Percentiles rank a stretch among this genome's conserved stretches.
phyloP scores from a whole-genome alignment of 2,888 invertebrate species.

The Drosophila limbata region DNA sequence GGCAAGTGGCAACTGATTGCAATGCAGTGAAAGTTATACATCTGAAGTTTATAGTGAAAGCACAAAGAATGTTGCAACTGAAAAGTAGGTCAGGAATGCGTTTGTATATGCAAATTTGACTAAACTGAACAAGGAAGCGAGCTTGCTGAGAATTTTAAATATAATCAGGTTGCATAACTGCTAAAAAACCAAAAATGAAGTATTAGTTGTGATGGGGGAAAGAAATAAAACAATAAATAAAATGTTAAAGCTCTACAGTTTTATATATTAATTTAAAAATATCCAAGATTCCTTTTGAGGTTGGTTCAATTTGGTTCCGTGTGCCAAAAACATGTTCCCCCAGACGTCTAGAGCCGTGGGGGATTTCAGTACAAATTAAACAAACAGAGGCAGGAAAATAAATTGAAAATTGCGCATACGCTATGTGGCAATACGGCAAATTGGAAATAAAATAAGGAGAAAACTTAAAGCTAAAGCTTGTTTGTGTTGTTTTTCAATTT shows the following conservation, averaged over 20 bases:
- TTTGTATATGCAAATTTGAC: background rate
- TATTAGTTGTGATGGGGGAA: background rate
- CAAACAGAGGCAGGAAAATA: constrained; percentile 22
- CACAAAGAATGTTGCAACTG: background rate
- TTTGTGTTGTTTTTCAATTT: constrained; percentile 69
- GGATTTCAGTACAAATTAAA: constrained; percentile 41
- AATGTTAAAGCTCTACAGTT: no score
- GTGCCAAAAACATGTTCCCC: constrained; percentile 12
- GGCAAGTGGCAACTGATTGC: constrained; percentile 18
- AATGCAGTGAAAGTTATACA: constrained; percentile 24
- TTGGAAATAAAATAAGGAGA: background rate
- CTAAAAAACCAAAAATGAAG: background rate
- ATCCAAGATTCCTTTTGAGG: constrained; percentile 8
- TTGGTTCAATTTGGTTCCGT: constrained; percentile 5
- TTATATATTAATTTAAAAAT: constrained; percentile 5
- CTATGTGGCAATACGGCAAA: constrained; percentile 9
- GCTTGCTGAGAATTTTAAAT: background rate
- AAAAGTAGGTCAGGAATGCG: background rate
- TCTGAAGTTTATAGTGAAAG: constrained; percentile 4
- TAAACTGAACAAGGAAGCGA: background rate
- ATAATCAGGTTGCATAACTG: background rate
- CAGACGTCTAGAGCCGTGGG: constrained; percentile 63
- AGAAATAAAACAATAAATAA: background rate
- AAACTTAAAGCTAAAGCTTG: constrained; percentile 48
- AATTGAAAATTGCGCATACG: constrained; percentile 58